A percentile compares a stretch with the other conserved stretches of the same genome.
Conservation (phyloP, 2,113 vertebrate genomes). For the Trachemys scripta region DNA sequence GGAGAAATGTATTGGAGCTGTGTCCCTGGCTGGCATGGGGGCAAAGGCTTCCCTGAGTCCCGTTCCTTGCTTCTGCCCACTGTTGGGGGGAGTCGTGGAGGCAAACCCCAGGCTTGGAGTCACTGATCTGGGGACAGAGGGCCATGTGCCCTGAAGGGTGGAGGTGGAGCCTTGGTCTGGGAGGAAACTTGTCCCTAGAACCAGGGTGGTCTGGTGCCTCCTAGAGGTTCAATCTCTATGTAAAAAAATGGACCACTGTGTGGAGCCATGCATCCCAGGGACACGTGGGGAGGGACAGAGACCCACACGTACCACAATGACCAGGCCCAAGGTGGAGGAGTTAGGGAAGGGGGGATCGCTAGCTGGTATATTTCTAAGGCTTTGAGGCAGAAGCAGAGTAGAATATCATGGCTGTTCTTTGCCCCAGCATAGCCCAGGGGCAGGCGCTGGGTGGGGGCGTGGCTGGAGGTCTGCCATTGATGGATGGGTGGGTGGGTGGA, state of each 20-base stretch:
- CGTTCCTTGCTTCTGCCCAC: too few relatives aligned
- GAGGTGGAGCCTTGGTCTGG: neutral
- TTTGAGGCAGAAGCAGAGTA: neutral
- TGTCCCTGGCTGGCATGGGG: neutral
- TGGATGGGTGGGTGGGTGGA: neutral
- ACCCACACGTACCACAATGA: neutral
- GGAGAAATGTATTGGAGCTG: neutral
- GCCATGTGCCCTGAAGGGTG: neutral
- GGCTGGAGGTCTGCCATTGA: too few relatives aligned
- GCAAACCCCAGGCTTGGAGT: neutral
- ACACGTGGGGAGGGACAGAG: accelerated
- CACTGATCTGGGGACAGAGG: neutral
- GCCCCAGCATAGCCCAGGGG: neutral
- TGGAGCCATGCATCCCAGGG: neutral
- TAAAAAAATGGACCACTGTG: neutral
- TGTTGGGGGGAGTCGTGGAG: neutral
- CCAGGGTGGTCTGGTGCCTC: neutral
- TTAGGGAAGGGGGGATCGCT: neutral
- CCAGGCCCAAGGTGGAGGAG: neutral
- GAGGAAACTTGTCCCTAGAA: neutral
- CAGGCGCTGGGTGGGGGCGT: too few relatives aligned
- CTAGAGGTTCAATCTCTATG: neutral
- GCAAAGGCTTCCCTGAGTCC: neutral
- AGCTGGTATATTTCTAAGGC: neutral
- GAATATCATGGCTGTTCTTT: neutral